Base-by-base conservation (phyloP, 37 sponge, comb jelly and placozoan species). In the Beroe forskalii region DNA sequence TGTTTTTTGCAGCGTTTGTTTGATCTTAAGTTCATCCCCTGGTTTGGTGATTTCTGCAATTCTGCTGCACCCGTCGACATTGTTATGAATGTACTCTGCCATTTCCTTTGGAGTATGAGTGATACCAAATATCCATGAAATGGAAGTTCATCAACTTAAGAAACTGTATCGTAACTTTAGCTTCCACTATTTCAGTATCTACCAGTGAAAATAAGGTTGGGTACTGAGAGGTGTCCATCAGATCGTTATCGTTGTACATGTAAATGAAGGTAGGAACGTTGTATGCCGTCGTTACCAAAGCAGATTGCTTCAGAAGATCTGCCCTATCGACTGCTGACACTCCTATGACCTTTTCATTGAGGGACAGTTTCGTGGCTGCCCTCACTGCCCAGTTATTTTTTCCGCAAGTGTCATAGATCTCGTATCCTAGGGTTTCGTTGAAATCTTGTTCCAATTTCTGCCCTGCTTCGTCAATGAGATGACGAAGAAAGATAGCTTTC, bases 91-190 rank as follows among this genome's bases (percentile, higher is more conserved):
- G 25, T 22, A 41, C 28, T 35, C 19, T 1, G 86, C 86, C 25
- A 44, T 43, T 1, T 43, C 55, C 25, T 44, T n/a, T 28, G 30
- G 48, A 43, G 28, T 24, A 80, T 1, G 20, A 9, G 86, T 80
- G 86, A 43, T 80, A 80, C 86, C 86, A 80, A 43, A 80, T 80
- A 44, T 80, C 86, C 37, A 80, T 37, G 55, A 38, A 80, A 0
- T 17, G 37, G 31, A 19, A 17, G 2, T 17, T 6, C 86, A 80
- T 80, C 4, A 22, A 9, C 19, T 80, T 80, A 3, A 80, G 55
- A 17, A 80, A 44, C 28, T 80, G 20, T 20, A 44, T 80, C 1
- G 20, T 44, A 27, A 41, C 17, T 24, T 43, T 4, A 0, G 86
- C 86, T 25, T 80, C 86, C 8, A 24, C 40, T n/a, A 19, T 48